Percentiles rank a stretch among this genome's conserved stretches.
Conservation (phyloP, 2,888 invertebrate genomes). For the Tryphoninae sp. region DNA sequence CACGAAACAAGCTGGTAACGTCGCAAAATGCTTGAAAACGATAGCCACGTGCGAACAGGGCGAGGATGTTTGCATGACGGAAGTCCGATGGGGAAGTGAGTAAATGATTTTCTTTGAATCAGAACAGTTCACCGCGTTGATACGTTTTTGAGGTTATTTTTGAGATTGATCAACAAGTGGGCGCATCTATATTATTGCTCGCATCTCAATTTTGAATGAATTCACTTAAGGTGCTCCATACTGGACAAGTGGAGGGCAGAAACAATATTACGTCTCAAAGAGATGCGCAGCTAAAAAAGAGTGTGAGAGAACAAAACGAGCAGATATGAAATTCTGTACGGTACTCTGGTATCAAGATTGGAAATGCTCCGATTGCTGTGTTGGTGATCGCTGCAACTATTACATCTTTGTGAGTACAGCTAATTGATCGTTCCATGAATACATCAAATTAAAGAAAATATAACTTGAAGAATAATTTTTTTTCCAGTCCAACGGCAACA, state of each 20-base stretch:
- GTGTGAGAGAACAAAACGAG: slow-evolving; percentile 88
- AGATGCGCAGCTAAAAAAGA: slow-evolving; percentile 91
- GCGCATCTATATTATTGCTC: slow-evolving; percentile 13
- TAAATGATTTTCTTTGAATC: slow-evolving; percentile 61
- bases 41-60: slow-evolving; percentile 94
- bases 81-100: slow-evolving; percentile 95
- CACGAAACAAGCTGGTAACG: slow-evolving; percentile 94
- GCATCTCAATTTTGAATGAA: slow-evolving; percentile 5
- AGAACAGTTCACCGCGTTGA: background rate
- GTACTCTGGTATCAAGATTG: slow-evolving; percentile 98
- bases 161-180: slow-evolving; percentile 23
- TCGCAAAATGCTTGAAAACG: slow-evolving; percentile 95
- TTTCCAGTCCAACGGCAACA: slow-evolving; percentile 71
- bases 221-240: slow-evolving; percentile 88
- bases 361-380: slow-evolving; percentile 97
- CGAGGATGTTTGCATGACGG: slow-evolving; percentile 93
- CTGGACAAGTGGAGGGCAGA: slow-evolving; percentile 95
- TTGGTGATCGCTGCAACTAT: slow-evolving; percentile 97
- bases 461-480: slow-evolving; percentile 19
- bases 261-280: slow-evolving; percentile 96
- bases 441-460: background rate
- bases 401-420: slow-evolving; percentile 92
- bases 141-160: slow-evolving; percentile 61
- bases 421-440: background rate
- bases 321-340: slow-evolving; percentile 90